phyloP scores from a whole-genome alignment of 2,113 vertebrate genomes.

The Myocastor coypus region DNA sequence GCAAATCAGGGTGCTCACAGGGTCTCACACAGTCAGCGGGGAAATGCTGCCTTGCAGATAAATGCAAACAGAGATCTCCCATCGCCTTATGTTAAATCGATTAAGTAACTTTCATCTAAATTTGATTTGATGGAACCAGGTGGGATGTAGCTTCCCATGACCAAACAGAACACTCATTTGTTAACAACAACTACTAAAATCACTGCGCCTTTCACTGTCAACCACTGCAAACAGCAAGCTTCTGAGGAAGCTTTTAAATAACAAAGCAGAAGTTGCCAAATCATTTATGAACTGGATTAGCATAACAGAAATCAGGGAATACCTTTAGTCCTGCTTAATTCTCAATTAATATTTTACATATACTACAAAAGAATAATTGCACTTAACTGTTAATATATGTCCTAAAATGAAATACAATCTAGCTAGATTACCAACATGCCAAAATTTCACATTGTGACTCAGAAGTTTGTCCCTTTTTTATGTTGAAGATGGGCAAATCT shows the following conservation, averaged over 20 bases:
- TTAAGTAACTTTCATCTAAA: not conserved
- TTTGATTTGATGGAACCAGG: not conserved
- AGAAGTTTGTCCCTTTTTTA: constrained; percentile 17
- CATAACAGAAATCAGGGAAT: constrained; percentile 35
- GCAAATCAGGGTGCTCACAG: not conserved
- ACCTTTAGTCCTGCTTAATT: constrained; percentile 34
- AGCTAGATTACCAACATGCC: not conserved
- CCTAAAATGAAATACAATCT: constrained; percentile 35
- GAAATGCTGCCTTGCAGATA: not conserved
- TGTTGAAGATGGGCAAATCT: not conserved
- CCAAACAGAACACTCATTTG: not conserved
- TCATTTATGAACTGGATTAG: constrained; percentile 57
- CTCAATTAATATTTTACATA: constrained; percentile 62
- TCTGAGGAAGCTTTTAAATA: constrained; percentile 30
- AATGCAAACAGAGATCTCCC: not conserved
- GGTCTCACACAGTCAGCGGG: not conserved
- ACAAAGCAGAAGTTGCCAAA: constrained; percentile 43
- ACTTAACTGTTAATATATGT: constrained; percentile 43
- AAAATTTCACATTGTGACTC: constrained; percentile 27
- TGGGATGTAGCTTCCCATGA: not conserved
- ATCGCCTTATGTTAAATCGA: not conserved
- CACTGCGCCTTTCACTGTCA: not conserved
- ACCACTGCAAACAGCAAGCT: not conserved
- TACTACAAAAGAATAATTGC: constrained; percentile 22
- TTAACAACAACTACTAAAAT: constrained; percentile 16